Conservation (phyloP, 2,888 invertebrate genomes). For the Empis livida region DNA sequence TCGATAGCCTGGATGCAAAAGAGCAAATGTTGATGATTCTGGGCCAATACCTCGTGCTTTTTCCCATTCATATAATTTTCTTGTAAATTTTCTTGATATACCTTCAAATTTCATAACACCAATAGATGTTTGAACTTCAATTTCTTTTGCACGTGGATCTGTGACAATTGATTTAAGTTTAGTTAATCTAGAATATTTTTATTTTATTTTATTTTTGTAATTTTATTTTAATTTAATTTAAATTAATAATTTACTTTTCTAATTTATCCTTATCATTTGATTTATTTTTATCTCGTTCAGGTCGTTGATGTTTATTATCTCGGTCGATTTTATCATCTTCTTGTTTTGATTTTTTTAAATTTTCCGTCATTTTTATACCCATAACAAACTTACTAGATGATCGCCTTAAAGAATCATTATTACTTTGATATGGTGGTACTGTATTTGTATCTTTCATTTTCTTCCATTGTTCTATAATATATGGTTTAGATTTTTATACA, state of each 20-base stretch:
- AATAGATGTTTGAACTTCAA: constrained; percentile 68
- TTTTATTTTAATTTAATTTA: neutral
- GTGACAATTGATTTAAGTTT: constrained; percentile 41
- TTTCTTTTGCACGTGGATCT: constrained; percentile 48
- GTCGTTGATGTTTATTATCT: constrained; percentile 43
- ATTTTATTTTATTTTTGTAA: neutral
- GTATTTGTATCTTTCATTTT: constrained; percentile 53
- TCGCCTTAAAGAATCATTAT: constrained; percentile 28
- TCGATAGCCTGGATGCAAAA: constrained; percentile 48
- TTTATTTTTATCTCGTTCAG: constrained; percentile 48
- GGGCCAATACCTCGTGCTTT: constrained; percentile 77
- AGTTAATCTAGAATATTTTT: constrained; percentile 23
- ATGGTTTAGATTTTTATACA: too few relatives aligned
- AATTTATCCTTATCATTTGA: constrained; percentile 51
- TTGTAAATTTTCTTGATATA: constrained; percentile 78
- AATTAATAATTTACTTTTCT: constrained; percentile 22
- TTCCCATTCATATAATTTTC: constrained; percentile 84
- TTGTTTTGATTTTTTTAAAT: constrained; percentile 19
- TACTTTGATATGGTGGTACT: constrained; percentile 36
- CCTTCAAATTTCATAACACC: constrained; percentile 76
- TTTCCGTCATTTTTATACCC: constrained; percentile 17
- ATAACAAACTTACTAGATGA: constrained; percentile 10
- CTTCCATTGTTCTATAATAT: constrained; percentile 61
- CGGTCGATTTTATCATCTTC: constrained; percentile 40
- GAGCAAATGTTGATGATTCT: constrained; percentile 70